A percentile compares a stretch with the other conserved stretches of the same genome.
phyloP scores from a whole-genome alignment of 2,797 vertebrate species.

The Protosalanx chinensis region DNA sequence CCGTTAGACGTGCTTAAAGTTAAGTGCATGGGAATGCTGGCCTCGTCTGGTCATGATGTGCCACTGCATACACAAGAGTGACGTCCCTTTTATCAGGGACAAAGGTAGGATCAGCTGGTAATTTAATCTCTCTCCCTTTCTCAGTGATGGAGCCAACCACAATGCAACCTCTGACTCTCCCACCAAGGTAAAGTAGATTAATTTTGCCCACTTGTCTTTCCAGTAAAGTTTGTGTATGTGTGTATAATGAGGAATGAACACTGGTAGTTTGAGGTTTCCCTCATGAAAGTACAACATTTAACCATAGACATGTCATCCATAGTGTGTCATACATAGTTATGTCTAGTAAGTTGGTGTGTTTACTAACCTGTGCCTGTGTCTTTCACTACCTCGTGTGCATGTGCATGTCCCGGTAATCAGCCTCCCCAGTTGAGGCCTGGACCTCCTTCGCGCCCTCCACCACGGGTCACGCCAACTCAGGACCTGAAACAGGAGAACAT shows the following conservation, averaged over 20 bases:
- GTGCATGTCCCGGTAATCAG: background rate
- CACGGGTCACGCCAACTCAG: slow-evolving; percentile 6
- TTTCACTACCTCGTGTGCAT: slow-evolving; percentile 22
- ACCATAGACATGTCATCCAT: no score
- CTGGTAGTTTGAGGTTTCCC: background rate
- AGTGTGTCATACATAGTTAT: no score
- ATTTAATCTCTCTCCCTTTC: background rate
- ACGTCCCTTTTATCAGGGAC: background rate
- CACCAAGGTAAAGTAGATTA: slow-evolving; percentile 56
- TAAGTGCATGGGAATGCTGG: slow-evolving; percentile 18
- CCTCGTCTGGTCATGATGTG: slow-evolving; percentile 19
- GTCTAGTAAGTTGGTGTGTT: background rate
- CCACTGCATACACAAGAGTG: slow-evolving; percentile 12
- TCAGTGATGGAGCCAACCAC: slow-evolving; percentile 63
- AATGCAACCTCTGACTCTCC: slow-evolving; percentile 49
- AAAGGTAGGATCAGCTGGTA: background rate
- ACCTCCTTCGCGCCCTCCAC: slow-evolving; percentile 59
- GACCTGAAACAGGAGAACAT: slow-evolving; percentile 76
- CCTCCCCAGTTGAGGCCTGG: slow-evolving; percentile 75
- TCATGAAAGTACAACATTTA: no score
- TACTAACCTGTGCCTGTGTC: slow-evolving; percentile 17
- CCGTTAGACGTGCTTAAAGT: background rate
- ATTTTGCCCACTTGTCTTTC: background rate
- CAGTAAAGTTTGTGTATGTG: background rate
- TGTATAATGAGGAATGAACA: background rate